Percentiles rank a stretch among this genome's conserved stretches.
phyloP scores from a whole-genome alignment of 2,888 invertebrate genomes.

The Leptinotarsa peninsularis region DNA sequence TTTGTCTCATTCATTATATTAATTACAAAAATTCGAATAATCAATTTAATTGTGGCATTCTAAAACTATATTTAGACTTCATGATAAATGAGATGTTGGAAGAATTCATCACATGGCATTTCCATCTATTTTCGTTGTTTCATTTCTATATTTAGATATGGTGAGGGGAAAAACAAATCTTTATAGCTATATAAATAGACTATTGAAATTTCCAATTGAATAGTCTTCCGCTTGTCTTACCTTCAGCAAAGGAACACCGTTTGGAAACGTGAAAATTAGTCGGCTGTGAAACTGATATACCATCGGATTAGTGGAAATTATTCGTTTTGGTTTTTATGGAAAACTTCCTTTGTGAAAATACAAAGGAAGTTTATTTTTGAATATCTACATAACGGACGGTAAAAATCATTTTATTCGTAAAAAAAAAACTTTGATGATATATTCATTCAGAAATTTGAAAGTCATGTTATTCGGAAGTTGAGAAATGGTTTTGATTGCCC shows the following conservation, averaged over 20 bases:
- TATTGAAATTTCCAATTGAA: constrained; percentile 4
- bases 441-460: too few species aligned
- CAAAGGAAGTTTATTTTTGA: too few species aligned
- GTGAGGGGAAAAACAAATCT: constrained; percentile 4
- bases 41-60: neutral
- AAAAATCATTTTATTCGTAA: too few species aligned
- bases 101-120: constrained; percentile 5
- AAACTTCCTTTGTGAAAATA: neutral
- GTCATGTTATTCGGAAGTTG: too few species aligned
- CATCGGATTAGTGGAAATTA: neutral
- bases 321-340: neutral
- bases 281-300: neutral
- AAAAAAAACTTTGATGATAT: too few species aligned
- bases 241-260: neutral
- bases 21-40: neutral
- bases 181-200: neutral
- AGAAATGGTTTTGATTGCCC: too few species aligned
- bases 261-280: neutral
- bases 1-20: neutral
- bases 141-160: neutral
- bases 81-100: neutral
- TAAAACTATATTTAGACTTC: neutral
- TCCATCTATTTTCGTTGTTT: neutral
- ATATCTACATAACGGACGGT: too few species aligned
- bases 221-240: neutral